Conservation (phyloP, 2,113 vertebrate genomes). For the Beaufortia kweichowensis region DNA sequence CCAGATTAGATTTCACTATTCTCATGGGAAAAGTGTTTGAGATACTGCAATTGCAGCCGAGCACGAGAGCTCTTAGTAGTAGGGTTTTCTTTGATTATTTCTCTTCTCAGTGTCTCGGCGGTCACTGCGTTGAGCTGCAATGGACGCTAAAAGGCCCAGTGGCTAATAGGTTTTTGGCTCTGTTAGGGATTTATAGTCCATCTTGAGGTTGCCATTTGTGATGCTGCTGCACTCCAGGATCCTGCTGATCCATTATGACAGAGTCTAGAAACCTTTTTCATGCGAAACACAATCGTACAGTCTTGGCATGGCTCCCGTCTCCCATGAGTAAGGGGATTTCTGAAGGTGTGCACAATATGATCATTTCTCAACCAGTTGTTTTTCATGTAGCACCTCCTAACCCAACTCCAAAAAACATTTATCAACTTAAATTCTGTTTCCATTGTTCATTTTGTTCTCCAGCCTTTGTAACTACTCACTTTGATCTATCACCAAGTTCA, state of each 20-base stretch:
- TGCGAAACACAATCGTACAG: conserved; percentile 42
- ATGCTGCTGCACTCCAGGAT: conserved; percentile 31
- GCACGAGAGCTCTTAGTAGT: conserved; percentile 49
- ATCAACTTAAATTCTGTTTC: conserved; percentile 4
- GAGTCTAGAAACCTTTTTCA: conserved; percentile 39
- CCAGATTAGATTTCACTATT: conserved; percentile 45
- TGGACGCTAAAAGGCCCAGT: conserved; percentile 37
- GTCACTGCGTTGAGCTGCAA: conserved; percentile 48
- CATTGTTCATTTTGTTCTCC: conserved; percentile 17
- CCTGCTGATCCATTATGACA: conserved; percentile 47
- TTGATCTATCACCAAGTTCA: neutral
- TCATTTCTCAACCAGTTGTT: conserved; percentile 1
- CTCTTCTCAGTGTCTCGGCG: conserved; percentile 39
- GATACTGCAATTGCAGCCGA: conserved; percentile 44
- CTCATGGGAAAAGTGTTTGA: conserved; percentile 44
- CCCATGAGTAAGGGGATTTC: conserved; percentile 27
- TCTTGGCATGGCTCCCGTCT: conserved; percentile 39
- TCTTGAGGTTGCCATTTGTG: conserved; percentile 36
- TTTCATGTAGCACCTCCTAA: neutral
- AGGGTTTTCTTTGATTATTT: conserved; percentile 48
- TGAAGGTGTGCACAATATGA: conserved; percentile 27
- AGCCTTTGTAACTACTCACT: neutral
- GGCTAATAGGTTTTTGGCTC: conserved; percentile 44
- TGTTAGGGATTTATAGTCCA: conserved; percentile 16
- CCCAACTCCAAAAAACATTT: conserved; percentile 20